Percentiles rank a stretch among this genome's conserved stretches.
Conservation (phyloP, 2,113 vertebrate genomes). For the Microcebus jonahi region DNA sequence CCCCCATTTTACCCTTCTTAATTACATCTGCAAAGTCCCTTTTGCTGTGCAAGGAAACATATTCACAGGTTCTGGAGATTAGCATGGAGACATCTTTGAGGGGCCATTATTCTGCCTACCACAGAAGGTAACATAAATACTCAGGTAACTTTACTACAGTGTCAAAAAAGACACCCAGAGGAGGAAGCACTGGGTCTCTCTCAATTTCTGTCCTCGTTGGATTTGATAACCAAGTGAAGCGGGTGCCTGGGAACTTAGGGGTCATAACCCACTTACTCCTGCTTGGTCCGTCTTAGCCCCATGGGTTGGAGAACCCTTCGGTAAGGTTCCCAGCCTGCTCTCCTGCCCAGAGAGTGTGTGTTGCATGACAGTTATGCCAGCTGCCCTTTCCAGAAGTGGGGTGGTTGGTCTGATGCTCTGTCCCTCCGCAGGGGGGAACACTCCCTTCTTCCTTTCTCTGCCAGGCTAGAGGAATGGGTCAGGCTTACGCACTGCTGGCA, state of each 20-base stretch:
- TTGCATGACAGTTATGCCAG: not conserved
- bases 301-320: not conserved
- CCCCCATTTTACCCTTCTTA: not conserved
- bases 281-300: not conserved
- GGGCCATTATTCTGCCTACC: not conserved
- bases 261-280: too few species aligned
- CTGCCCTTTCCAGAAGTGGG: not conserved
- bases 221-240: not conserved
- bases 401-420: not conserved
- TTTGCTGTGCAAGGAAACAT: not conserved
- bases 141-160: not conserved
- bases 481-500: rapidly evolving
- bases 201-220: not conserved
- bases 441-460: not conserved
- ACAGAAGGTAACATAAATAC: not conserved
- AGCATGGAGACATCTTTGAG: not conserved
- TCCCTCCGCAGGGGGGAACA: not conserved
- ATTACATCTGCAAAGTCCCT: not conserved
- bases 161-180: not conserved
- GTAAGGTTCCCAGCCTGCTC: not conserved
- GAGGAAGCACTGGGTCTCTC: not conserved
- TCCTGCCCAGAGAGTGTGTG: rapidly evolving
- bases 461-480: not conserved
- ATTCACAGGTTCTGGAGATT: not conserved
- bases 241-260: not conserved